These are phyloP conservation scores for Squalus acanthias DNA, from an alignment of 2,797 vertebrate species.

Conservation along the genomic window DNA sequence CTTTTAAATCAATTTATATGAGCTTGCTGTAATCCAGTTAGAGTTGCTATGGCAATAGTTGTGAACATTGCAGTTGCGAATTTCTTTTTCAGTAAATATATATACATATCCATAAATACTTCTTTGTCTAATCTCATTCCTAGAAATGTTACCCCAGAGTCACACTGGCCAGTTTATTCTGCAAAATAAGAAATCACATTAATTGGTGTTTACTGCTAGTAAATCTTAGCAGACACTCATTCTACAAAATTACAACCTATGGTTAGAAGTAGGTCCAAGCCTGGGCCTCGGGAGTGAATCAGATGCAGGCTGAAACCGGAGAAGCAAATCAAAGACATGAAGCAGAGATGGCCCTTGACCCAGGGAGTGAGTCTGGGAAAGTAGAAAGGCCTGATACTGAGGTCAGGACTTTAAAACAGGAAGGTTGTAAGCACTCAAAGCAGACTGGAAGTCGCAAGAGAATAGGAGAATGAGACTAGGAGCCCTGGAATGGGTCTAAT, in stretches of 20 bases:
- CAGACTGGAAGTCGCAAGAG: background rate
- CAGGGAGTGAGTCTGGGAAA: background rate
- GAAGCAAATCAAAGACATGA: background rate
- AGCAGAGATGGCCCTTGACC: background rate
- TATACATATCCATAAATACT: background rate
- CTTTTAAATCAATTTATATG: slow-evolving; percentile 16
- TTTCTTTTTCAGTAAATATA: background rate
- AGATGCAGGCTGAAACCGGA: background rate
- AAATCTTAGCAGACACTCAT: background rate
- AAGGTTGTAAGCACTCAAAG: background rate
- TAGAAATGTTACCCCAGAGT: background rate
- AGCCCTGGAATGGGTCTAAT: background rate
- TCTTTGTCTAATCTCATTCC: background rate
- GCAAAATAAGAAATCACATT: background rate
- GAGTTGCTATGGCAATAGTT: background rate
- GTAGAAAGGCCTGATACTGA: background rate
- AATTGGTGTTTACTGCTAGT: background rate
- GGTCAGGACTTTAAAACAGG: background rate
- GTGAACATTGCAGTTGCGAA: background rate
- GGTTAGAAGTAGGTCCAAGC: background rate
- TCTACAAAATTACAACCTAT: background rate
- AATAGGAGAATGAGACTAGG: background rate
- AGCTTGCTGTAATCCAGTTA: background rate
- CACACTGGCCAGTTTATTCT: background rate
- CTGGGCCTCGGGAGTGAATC: background rate